Evolutionary conservation across 92 coral and sea anemone species (phyloP).

Genomic region (Phymanthus crucifer): DNA sequence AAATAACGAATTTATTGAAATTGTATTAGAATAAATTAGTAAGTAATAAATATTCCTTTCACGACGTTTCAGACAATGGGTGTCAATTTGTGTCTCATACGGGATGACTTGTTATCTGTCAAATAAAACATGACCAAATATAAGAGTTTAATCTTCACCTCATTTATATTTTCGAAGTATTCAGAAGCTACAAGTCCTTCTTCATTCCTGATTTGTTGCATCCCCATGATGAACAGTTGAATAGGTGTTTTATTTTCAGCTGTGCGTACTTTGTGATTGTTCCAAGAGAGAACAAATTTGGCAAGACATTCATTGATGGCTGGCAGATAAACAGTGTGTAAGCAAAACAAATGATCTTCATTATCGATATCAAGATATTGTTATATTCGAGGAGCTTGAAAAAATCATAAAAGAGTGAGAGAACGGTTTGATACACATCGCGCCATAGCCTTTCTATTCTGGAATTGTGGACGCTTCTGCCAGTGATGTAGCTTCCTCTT

Average conservation of each 20-base stretch:
- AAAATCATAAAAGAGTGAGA: slow-evolving; percentile 44
- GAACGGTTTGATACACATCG: slow-evolving; percentile 50
- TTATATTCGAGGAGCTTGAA: slow-evolving; percentile 15
- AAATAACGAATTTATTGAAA: not conserved
- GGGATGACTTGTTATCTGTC: not conserved
- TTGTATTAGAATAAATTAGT: not conserved
- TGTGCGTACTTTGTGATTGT: slow-evolving; percentile 55
- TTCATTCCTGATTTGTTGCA: slow-evolving; percentile 62
- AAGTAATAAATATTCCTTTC: too few species aligned
- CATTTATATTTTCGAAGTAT: slow-evolving; percentile 51
- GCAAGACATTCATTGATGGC: slow-evolving; percentile 35
- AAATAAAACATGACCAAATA: not conserved
- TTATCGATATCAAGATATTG: slow-evolving; percentile 28
- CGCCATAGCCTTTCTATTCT: slow-evolving; percentile 53
- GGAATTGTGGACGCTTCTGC: slow-evolving; percentile 56
- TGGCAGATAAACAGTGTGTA: slow-evolving; percentile 36
- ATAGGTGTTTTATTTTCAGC: slow-evolving; percentile 58
- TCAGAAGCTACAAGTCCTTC: slow-evolving; percentile 45
- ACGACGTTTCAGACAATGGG: too few species aligned
- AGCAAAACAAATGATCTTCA: slow-evolving; percentile 29
- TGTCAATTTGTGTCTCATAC: not conserved
- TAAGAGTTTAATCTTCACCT: slow-evolving; percentile 11
- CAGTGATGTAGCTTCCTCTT: slow-evolving; percentile 56
- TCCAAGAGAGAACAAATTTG: slow-evolving; percentile 44
- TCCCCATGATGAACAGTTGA: slow-evolving; percentile 65